Evolutionary conservation across 2,113 vertebrate genomes (phyloP), one percentile per base, ranked within the genome.

Genomic region (Camelus dromedarius): DNA sequence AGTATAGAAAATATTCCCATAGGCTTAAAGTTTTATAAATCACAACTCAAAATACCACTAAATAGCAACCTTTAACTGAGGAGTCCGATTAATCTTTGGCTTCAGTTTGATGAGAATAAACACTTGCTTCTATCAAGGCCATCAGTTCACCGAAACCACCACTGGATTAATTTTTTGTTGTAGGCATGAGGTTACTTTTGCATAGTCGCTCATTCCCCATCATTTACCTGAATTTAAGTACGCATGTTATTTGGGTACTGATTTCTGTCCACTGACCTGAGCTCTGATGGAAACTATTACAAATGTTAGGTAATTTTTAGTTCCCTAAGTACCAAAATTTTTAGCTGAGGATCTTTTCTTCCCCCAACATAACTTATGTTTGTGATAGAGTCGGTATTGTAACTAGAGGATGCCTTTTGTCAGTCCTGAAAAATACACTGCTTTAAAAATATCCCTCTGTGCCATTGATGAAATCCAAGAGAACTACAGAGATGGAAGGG

Each of bases 401-500:
- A 79, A 93, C n/a, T 10, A 77, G 48, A 38, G 38, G 20, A 88
- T 35, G 46, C 1, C 62, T 93, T 93, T 81, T 32, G 54, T 42
- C 52, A 42, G 52, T 80, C 38, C 89, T 83, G 19, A 88, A 91
- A 79, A 91, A 86, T 50, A 38, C 58, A 81, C 80, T 96, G 70
- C 97, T 96, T 97, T 89, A 72, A 93, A 97, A 96, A 96, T 96
- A 93, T 90, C 82, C 26, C 22, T 93, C 26, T 24, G 54, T 50
- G 58, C 58, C 64, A 58, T 54, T 85, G 96, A 95, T 80, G 85
- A 93, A 91, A 94, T 89, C 73, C 46, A 83, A 95, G 93, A 94
- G 73, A 81, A 70, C 85, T 90, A 77, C 13, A 76, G 80, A 38
- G 85, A 93, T 75, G 89, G 91, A 96, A 97, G 54, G 42, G 10